Evolutionary conservation across 2,113 vertebrate genomes (phyloP), one percentile per base, ranked within the genome.

Genomic region (Platysteira castanea): DNA sequence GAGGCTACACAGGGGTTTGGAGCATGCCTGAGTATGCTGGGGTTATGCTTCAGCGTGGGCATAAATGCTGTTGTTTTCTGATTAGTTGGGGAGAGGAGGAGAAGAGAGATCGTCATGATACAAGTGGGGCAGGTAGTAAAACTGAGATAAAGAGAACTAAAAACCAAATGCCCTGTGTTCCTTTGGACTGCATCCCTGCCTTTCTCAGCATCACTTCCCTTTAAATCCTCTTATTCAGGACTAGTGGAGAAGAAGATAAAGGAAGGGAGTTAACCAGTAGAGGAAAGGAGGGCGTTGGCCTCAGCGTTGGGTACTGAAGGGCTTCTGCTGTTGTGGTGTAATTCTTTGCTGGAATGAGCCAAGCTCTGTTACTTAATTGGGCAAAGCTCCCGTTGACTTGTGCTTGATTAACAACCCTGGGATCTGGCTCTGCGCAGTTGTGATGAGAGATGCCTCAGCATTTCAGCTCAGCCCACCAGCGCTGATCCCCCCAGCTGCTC

Each of bases 381-480:
- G 81, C 67, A 93, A 88, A 95, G 87, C 59, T 94, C 83, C 65
- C 7, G 8, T 42, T 87, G 89, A 79, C 50, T 85, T 84, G 65
- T 71, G 53, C 84, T 87, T 89, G 90, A 89, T 92, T 84, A 90
- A 73, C 89, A 93, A 0, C 61, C 73, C 27, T 75, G 87, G 86
- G 86, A 91, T 74, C 71, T 96, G 89, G 54, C 70, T 96, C 65
- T 67, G 67, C 1, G 1, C 52, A 57, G 56, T 27, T 95, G 74
- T 54, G 91, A 65, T 80, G 92, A 94, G 84, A 95, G 80, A 64
- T 90, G 63, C 74, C 90, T 79, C 39, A 83, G 75, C 70, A 77
- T 65, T 92, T 80, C 78, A 74, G 59, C 63, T 65, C 61, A 79
- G 49, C 54, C 57, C 0, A 4, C 57, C 86, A 93, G 31, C 30